phyloP scores from a whole-genome alignment of 2,797 vertebrate genomes.

The Epinephelus awoara region DNA sequence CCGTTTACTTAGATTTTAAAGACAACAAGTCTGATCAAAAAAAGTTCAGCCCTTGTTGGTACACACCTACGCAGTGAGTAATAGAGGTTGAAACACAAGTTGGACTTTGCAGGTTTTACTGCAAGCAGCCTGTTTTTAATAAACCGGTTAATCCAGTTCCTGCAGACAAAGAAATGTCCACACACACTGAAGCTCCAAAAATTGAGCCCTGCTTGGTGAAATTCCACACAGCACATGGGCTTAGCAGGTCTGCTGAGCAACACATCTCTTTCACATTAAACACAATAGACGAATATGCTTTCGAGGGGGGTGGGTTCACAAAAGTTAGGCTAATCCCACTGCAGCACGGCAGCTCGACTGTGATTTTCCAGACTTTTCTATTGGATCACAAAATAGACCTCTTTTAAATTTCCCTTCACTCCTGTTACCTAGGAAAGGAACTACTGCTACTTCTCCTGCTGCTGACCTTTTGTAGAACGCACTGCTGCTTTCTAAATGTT shows the following conservation, averaged over 20 bases:
- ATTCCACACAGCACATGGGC: constrained; percentile 10
- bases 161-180: neutral
- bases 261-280: constrained; percentile 61
- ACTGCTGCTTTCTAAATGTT: neutral
- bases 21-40: neutral
- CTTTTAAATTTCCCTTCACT: no score
- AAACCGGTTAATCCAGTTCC: neutral
- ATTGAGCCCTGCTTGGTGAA: neutral
- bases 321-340: constrained; percentile 45
- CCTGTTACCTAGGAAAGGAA: neutral
- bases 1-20: no score
- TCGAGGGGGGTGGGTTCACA: constrained; percentile 18
- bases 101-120: neutral
- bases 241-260: constrained; percentile 63
- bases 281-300: constrained; percentile 62
- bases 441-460: neutral
- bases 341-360: constrained; percentile 10
- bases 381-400: neutral
- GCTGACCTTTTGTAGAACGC: neutral
- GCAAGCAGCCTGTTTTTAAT: neutral
- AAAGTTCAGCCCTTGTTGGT: no score
- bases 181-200: no score
- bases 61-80: neutral
- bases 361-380: constrained; percentile 43
- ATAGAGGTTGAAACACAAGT: neutral